Conservation (phyloP, 2,888 invertebrate species). For the Perithous albicinctus region DNA sequence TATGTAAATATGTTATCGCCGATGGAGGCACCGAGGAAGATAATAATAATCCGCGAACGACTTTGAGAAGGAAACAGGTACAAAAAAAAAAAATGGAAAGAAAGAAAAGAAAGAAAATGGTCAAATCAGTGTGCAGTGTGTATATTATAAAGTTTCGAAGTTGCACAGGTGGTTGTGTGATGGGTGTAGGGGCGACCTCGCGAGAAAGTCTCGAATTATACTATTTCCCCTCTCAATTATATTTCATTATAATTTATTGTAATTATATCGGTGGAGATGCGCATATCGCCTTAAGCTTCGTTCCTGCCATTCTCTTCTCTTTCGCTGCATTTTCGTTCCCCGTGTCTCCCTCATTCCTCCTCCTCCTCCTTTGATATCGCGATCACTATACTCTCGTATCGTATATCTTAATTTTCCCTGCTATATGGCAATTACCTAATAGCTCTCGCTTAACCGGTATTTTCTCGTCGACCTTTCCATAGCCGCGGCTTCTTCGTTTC, state of each 20-base stretch:
- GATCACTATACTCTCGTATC: conserved; percentile 48
- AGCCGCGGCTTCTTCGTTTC: conserved; percentile 30
- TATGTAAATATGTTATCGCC: conserved; percentile 53
- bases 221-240: conserved; percentile 59
- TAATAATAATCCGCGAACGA: conserved; percentile 59
- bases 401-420: conserved; percentile 60
- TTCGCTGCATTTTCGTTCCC: conserved; percentile 17
- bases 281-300: conserved; percentile 44
- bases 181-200: not conserved
- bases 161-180: not conserved
- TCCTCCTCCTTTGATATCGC: not conserved
- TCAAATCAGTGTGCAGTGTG: conserved; percentile 36
- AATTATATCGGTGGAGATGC: conserved; percentile 45
- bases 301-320: conserved; percentile 9
- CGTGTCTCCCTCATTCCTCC: not conserved
- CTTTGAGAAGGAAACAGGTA: conserved; percentile 4
- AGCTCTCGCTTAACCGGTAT: conserved; percentile 56
- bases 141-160: conserved; percentile 16
- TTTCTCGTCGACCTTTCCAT: conserved; percentile 57
- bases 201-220: conserved; percentile 62
- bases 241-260: conserved; percentile 61
- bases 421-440: conserved; percentile 60
- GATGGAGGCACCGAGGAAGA: conserved; percentile 34
- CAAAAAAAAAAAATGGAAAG: conserved; percentile 22
- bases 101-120: conserved; percentile 13